These are phyloP conservation scores for Oncorhynchus kisutch DNA, from an alignment of 2,113 vertebrate genomes.

Conservation along the genomic window DNA sequence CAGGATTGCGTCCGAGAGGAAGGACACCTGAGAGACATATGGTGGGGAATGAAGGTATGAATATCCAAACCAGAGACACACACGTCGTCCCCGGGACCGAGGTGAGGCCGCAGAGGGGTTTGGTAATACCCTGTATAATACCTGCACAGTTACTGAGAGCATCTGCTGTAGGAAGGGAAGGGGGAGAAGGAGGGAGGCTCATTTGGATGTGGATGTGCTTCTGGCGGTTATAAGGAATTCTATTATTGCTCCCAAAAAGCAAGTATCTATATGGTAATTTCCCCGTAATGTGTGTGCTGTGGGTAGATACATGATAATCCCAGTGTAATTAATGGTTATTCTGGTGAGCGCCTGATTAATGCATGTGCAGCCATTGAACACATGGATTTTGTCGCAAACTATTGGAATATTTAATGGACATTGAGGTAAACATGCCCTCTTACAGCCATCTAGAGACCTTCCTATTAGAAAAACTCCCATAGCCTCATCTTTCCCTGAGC, in stretches of 20 bases:
- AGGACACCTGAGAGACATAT: slow-evolving; percentile 51
- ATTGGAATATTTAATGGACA: slow-evolving; percentile 35
- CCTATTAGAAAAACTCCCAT: too few species aligned
- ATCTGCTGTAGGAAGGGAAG: slow-evolving; percentile 22
- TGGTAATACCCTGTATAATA: slow-evolving; percentile 49
- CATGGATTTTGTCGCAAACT: slow-evolving; percentile 27
- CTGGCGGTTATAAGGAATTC: slow-evolving; percentile 57
- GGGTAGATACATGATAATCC: slow-evolving; percentile 56
- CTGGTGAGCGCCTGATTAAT: slow-evolving; percentile 44
- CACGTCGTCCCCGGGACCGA: slow-evolving; percentile 4
- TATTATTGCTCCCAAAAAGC: slow-evolving; percentile 51
- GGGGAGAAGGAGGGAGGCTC: slow-evolving; percentile 22
- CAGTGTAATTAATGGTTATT: slow-evolving; percentile 56
- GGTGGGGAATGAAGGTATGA: slow-evolving; percentile 12
- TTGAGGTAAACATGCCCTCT: too few species aligned
- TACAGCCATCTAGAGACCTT: too few species aligned
- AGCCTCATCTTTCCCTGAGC: too few species aligned
- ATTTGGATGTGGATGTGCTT: slow-evolving; percentile 60
- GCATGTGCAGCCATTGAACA: slow-evolving; percentile 39
- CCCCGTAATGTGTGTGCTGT: slow-evolving; percentile 28
- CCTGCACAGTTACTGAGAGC: slow-evolving; percentile 47
- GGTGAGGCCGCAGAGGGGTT: slow-evolving; percentile 44
- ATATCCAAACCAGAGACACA: slow-evolving; percentile 24
- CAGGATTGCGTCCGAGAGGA: slow-evolving; percentile 34
- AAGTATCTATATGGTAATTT: slow-evolving; percentile 57